These are phyloP conservation scores for Meganola albula DNA, from an alignment of 2,888 invertebrate species.

Conservation along the genomic window DNA sequence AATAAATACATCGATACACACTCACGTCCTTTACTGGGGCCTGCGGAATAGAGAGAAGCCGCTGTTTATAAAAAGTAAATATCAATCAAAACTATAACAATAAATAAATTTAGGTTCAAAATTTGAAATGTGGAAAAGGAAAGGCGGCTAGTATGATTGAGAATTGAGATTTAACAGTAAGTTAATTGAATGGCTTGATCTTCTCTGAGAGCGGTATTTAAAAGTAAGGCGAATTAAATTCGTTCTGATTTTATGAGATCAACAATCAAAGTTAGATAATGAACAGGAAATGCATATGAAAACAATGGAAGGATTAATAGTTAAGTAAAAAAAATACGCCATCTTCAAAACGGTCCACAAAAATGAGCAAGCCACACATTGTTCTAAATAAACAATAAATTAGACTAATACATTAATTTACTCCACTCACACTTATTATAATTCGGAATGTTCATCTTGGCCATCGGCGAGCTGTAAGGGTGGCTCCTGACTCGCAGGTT, in stretches of 20 bases:
- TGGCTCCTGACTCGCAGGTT: constrained; percentile 31
- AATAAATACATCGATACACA: constrained; percentile 45
- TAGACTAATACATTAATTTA: constrained; percentile 61
- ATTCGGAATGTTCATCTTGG: constrained; percentile 68
- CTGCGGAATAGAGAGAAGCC: constrained; percentile 42
- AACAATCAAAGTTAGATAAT: constrained; percentile 1
- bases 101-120: constrained; percentile 27
- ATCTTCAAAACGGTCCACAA: constrained; percentile 21
- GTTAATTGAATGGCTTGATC: constrained; percentile 44
- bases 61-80: constrained; percentile 30
- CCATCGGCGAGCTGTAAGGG: constrained; percentile 49
- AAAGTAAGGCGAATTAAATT: constrained; percentile 32
- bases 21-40: constrained; percentile 45
- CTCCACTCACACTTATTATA: constrained; percentile 59
- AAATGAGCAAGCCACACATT: constrained; percentile 56
- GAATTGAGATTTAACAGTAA: constrained; percentile 51
- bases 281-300: constrained; percentile 3
- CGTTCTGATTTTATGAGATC: constrained; percentile 46
- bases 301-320: constrained; percentile 11
- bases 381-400: constrained; percentile 62
- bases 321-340: too few relatives aligned
- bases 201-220: constrained; percentile 60
- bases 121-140: constrained; percentile 35
- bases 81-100: constrained; percentile 31
- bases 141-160: constrained; percentile 40